phyloP scores from a whole-genome alignment of 2,888 invertebrate genomes.

The Drosophila rubida region DNA sequence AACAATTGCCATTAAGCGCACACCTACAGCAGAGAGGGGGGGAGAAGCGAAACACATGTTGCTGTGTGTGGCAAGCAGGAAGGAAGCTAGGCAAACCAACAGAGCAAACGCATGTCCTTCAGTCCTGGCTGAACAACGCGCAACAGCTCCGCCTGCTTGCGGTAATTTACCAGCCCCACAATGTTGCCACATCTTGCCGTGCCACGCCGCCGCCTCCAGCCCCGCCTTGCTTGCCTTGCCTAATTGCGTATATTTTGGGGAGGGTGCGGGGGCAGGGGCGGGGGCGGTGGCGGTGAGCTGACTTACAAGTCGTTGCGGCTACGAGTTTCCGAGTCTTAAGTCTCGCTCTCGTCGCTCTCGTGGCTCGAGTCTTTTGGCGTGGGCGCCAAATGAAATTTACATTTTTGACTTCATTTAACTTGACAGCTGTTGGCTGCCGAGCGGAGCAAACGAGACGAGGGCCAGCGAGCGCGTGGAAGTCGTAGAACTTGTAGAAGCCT shows the following conservation, averaged over 20 bases:
- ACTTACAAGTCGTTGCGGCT: conserved; percentile 61
- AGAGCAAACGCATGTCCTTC: conserved; percentile 37
- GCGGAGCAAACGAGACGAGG: not conserved
- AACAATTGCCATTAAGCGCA: conserved; percentile 59
- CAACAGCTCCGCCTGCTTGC: conserved; percentile 58
- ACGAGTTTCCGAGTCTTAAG: conserved; percentile 35
- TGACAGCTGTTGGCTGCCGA: conserved; percentile 48
- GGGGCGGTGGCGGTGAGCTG: too few species aligned
- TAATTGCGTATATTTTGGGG: conserved; percentile 64
- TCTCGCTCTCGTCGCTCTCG: conserved; percentile 1
- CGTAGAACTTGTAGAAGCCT: not conserved
- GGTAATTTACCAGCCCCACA: conserved; percentile 49
- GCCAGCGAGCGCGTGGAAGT: not conserved
- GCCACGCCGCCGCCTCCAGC: not conserved
- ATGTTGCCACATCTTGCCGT: not conserved
- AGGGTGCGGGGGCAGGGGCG: too few species aligned
- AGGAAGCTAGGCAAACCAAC: conserved; percentile 19
- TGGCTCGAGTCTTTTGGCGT: conserved; percentile 32
- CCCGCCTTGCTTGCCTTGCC: conserved; percentile 19
- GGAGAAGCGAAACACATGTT: conserved; percentile 70
- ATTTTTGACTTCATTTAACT: conserved; percentile 78
- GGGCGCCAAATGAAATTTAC: conserved; percentile 72
- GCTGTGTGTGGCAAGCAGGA: conserved; percentile 41
- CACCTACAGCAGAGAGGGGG: not conserved
- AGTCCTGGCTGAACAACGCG: conserved; percentile 21